phyloP scores from a whole-genome alignment of 2,888 invertebrate genomes.

The Ophion ventricosus region DNA sequence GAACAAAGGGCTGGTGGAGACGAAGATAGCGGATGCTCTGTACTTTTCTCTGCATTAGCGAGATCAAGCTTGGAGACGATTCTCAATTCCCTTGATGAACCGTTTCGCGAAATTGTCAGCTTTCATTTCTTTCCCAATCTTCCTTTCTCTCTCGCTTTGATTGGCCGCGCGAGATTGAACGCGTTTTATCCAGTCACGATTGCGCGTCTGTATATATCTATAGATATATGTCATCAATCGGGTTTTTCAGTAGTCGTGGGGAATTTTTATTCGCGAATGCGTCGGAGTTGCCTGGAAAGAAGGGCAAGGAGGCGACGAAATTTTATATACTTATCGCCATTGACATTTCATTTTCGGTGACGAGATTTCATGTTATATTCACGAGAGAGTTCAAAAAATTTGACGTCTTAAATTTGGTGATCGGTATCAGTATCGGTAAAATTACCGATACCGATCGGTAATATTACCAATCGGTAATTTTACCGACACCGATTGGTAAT shows the following conservation, averaged over 20 bases:
- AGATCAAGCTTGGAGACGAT: conserved; percentile 48
- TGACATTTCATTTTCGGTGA: too few species aligned
- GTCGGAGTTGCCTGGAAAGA: too few species aligned
- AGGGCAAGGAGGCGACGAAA: too few species aligned
- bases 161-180: conserved; percentile 58
- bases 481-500: not conserved
- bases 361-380: too few species aligned
- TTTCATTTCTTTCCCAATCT: conserved; percentile 11
- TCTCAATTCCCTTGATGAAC: conserved; percentile 59
- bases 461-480: not conserved
- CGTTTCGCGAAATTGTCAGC: conserved; percentile 38
- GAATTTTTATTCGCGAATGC: too few species aligned
- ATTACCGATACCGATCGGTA: too few species aligned
- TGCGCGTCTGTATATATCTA: not conserved
- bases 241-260: too few species aligned
- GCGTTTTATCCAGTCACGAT: conserved; percentile 55
- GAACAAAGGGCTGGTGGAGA: not conserved
- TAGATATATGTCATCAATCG: not conserved
- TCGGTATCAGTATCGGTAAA: too few species aligned
- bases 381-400: too few species aligned
- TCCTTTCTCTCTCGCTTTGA: conserved; percentile 31
- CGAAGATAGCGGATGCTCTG: not conserved
- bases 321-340: too few species aligned
- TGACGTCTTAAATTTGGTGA: too few species aligned
- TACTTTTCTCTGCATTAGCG: conserved; percentile 54